phyloP scores from a whole-genome alignment of 2,797 vertebrate genomes.

The Petrocephalus sullivani region DNA sequence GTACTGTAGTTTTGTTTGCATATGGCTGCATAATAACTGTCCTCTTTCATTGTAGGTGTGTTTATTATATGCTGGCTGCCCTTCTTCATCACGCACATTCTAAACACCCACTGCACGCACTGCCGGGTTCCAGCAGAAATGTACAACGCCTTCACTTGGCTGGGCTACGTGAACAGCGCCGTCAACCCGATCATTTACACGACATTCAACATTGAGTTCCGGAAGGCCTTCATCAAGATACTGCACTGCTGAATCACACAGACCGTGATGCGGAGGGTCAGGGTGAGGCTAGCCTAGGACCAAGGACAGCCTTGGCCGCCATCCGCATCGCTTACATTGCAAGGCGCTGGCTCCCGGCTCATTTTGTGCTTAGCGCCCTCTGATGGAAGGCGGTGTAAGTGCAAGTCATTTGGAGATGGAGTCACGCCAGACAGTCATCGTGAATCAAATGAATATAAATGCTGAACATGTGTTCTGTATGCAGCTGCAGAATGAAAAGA shows the following conservation, averaged over 20 bases:
- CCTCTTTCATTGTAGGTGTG: constrained; percentile 67
- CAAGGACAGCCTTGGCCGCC: neutral
- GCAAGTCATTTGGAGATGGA: neutral
- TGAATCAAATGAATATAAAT: neutral
- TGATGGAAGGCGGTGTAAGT: constrained; percentile 20
- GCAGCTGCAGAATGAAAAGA: neutral
- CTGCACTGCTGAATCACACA: constrained; percentile 76
- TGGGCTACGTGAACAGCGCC: constrained; percentile 96
- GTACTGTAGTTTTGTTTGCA: constrained; percentile 22
- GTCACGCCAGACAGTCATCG: neutral
- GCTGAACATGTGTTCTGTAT: neutral
- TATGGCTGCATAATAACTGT: constrained; percentile 23
- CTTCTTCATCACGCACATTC: constrained; percentile 97
- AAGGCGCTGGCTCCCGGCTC: neutral
- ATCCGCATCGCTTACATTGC: neutral
- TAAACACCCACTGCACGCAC: constrained; percentile 90
- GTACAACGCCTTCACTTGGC: constrained; percentile 97
- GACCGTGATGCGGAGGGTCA: neutral
- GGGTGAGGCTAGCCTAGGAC: no score
- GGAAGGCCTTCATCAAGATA: constrained; percentile 98
- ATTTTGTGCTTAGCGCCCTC: constrained; percentile 17
- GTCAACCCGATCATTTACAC: constrained; percentile 99
- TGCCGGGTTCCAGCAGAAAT: constrained; percentile 84
- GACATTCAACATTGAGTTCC: constrained; percentile 96
- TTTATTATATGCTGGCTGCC: constrained; percentile 99